Percentiles rank a stretch among this genome's conserved stretches.
These are phyloP conservation scores for Phalera bucephala DNA, from an alignment of 2,888 invertebrate species.

Conservation along the genomic window DNA sequence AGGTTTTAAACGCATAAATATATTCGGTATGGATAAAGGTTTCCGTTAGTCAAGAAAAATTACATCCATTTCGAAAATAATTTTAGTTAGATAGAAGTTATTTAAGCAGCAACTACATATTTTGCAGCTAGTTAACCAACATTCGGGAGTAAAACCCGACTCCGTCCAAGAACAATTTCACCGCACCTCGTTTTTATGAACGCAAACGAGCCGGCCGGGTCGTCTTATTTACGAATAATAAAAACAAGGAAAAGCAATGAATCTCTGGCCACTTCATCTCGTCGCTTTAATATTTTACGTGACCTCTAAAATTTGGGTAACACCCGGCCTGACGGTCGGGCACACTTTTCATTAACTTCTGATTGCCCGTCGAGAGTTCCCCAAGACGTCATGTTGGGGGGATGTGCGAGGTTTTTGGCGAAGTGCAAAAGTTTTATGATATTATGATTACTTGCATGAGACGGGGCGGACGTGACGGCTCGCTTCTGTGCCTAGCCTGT, in stretches of 20 bases:
- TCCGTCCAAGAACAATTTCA: conserved; percentile 64
- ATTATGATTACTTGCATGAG: conserved; percentile 78
- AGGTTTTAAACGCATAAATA: no score
- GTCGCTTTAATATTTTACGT: conserved; percentile 82
- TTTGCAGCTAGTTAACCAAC: conserved; percentile 56
- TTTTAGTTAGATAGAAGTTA: no score
- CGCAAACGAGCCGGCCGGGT: conserved; percentile 58
- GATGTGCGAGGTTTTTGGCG: conserved; percentile 68
- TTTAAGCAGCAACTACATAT: no score
- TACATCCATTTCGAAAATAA: no score
- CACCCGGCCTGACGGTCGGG: conserved; percentile 58
- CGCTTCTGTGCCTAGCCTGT: conserved; percentile 23
- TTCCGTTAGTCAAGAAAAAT: no score
- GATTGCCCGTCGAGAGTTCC: conserved; percentile 72
- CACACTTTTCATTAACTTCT: conserved; percentile 81
- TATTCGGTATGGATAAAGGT: no score
- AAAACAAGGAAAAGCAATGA: conserved; percentile 80
- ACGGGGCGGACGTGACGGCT: conserved; percentile 48
- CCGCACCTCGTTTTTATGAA: conserved; percentile 72
- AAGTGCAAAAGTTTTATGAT: conserved; percentile 81
- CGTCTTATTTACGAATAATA: conserved; percentile 81
- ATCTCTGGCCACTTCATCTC: conserved; percentile 81
- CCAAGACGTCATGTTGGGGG: conserved; percentile 58
- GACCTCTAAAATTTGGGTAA: conserved; percentile 78
- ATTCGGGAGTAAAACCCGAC: conserved; percentile 59